Evolutionary conservation across 2,888 invertebrate genomes (phyloP).

Genomic region (Ennomos fuscantarius): DNA sequence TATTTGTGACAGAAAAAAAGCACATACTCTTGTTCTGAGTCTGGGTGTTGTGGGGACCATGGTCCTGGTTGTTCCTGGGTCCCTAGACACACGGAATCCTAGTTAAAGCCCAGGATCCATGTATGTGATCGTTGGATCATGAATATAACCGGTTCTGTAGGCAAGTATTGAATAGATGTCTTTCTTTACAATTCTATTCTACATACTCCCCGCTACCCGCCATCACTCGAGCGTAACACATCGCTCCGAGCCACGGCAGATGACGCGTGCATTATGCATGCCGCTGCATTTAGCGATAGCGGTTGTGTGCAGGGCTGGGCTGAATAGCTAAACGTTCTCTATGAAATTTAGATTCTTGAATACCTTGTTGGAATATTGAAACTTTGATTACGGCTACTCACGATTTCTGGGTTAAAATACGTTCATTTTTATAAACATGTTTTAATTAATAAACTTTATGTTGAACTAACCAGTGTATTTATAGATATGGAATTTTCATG

Average conservation of each 20-base stretch:
- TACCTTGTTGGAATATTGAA: slow-evolving; percentile 20
- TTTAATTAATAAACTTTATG: not conserved
- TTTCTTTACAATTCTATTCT: too few species aligned
- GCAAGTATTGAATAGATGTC: too few species aligned
- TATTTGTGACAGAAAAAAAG: too few species aligned
- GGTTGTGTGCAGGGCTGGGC: slow-evolving; percentile 15
- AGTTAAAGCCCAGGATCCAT: too few species aligned
- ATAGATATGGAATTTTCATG: too few species aligned
- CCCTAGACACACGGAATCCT: too few species aligned
- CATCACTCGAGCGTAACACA: slow-evolving; percentile 39
- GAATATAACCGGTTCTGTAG: too few species aligned
- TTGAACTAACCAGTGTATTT: not conserved
- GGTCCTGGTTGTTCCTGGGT: too few species aligned
- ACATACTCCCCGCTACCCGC: slow-evolving; percentile 11
- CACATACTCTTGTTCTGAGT: too few species aligned
- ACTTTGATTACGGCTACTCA: slow-evolving; percentile 7
- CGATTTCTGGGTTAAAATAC: not conserved
- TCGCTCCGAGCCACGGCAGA: slow-evolving; percentile 63
- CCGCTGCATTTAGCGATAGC: slow-evolving; percentile 71
- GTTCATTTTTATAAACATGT: not conserved
- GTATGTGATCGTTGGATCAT: too few species aligned
- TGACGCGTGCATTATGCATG: slow-evolving; percentile 79
- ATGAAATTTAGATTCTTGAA: slow-evolving; percentile 28
- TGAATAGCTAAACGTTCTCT: slow-evolving; percentile 23
- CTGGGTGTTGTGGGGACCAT: too few species aligned